Percentiles rank a stretch among this genome's conserved stretches.
These are phyloP conservation scores for Monomorium pharaonis DNA, from an alignment of 1,140 invertebrate species.

Conservation along the genomic window DNA sequence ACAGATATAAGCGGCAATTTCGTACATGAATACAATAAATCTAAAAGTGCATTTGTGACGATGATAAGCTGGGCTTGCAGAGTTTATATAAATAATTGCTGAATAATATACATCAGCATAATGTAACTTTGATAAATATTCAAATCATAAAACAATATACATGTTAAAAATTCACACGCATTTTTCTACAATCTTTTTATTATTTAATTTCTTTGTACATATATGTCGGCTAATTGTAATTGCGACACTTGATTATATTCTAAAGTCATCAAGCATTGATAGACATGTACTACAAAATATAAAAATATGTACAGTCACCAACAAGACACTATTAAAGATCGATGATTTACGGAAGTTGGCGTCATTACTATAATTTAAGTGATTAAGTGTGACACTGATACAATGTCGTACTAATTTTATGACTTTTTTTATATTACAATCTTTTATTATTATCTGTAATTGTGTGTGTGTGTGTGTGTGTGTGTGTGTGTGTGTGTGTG, in stretches of 20 bases:
- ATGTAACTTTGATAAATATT: constrained; percentile 66
- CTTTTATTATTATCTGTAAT: no score
- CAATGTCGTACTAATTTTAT: no score
- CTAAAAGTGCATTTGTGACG: constrained; percentile 72
- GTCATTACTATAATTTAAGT: no score
- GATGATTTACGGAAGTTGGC: no score
- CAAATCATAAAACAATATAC: constrained; percentile 30
- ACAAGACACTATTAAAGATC: no score
- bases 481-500: no score
- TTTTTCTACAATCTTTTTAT: not conserved
- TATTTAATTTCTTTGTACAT: not conserved
- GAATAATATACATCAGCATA: constrained; percentile 66
- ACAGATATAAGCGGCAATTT: constrained; percentile 72
- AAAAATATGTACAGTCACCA: no score
- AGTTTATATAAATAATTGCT: constrained; percentile 72
- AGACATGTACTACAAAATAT: not conserved
- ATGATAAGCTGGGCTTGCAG: constrained; percentile 75
- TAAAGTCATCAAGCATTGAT: not conserved
- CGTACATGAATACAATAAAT: constrained; percentile 61
- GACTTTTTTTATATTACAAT: no score
- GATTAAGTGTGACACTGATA: no score
- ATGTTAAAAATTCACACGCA: constrained; percentile 31
- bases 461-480: no score
- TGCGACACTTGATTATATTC: not conserved
- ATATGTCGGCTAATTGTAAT: not conserved